Evolutionary conservation across 2,113 vertebrate species (phyloP), one percentile per base, ranked within the genome.

Genomic region (Clarias batrachus): DNA sequence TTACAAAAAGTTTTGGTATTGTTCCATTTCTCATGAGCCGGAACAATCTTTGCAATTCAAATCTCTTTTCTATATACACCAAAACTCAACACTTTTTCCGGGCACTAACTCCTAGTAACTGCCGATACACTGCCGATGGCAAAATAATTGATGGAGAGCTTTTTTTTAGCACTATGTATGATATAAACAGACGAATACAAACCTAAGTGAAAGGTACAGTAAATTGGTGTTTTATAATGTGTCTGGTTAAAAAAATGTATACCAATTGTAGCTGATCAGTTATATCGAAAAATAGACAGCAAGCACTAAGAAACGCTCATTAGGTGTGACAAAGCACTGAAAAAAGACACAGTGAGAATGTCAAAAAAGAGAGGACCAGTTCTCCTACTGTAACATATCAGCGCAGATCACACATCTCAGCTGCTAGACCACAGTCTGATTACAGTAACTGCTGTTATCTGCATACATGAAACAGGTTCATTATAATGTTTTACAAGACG

Each of bases 401-500:
- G 17, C 14, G 65, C 71, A 30, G 66, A 27, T 37, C 66, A 71
- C 27, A 71, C 21, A 59, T 68, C 52, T 79, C 48, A 57, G 56
- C 56, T 59, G 13, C 23, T 48, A 11, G n/a, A 1, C 16, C 25
- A 84, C 57, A 54, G 57, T 41, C 30, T 57, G 82, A 66, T 70
- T 57, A 63, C 63, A 10, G 71, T 85, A 41, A 48, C 60, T 7
- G 11, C 12, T 0, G 3, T 62, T 33, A 4, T 63, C 59, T 70
- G 65, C 14, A 25, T 25, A 71, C 23, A 65, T 25, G 30, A n/a
- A 63, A 59, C 33, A 81, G 78, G 63, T 52, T 11, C 33, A 76
- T 81, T 68, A 71, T 33, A 74, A 81, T 74, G 76, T 66, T 57
- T 48, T 23, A 56, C 48, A 80, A 19, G n/a, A n/a, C 25, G 54